Evolutionary conservation across 1,140 invertebrate genomes (phyloP), one percentile per base, ranked within the genome.

Genomic region (Drosophila nigromelanica): DNA sequence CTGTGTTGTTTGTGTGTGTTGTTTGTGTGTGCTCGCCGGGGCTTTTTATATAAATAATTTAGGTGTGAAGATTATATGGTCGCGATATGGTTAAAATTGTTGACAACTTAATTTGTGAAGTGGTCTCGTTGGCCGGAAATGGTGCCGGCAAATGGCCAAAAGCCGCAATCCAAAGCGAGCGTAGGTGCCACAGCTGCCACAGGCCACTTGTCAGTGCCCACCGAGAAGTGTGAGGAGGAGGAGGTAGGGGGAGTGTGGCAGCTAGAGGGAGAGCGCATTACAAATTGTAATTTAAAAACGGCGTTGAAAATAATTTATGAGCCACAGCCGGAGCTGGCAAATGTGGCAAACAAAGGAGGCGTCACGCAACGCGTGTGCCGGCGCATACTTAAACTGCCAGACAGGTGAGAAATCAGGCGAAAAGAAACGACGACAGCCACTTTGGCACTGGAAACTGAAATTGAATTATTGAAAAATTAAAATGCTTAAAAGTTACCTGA

Each of bases 391-490:
- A 76, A 85, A 80, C 60, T 64, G 68, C 37, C 15, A 74, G 72
- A 74, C 21, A 51, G 43, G 43, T 50, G 62, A 43, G 61, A 56
- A 66, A 56, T 37, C 48, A 55, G 24, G 37, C 40, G 33, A 52
- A 33, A 39, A 52, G 56, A 45, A 21, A 42, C 37, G 24, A 39
- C 58, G 12, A 11, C 14, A 12, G 64, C 45, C 70, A 55, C 37
- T 66, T 58, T 30, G 18, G 42, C 35, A 21, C 14, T 45, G 43
- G 11, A 42, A 42, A 18, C 58, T 40, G 30, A 21, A 83, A 89
- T 89, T 89, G 83, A 89, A 83, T 89, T 83, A 89, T 83, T 89
- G 76, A 89, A 89, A 83, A 89, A 89, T 89, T 83, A 83, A 83
- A 78, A 74, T 56, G 61, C 69, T 76, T 67, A 33, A 76, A 70